Evolutionary conservation across 2,888 invertebrate species (phyloP).

Genomic region (Melieria crassipennis): DNA sequence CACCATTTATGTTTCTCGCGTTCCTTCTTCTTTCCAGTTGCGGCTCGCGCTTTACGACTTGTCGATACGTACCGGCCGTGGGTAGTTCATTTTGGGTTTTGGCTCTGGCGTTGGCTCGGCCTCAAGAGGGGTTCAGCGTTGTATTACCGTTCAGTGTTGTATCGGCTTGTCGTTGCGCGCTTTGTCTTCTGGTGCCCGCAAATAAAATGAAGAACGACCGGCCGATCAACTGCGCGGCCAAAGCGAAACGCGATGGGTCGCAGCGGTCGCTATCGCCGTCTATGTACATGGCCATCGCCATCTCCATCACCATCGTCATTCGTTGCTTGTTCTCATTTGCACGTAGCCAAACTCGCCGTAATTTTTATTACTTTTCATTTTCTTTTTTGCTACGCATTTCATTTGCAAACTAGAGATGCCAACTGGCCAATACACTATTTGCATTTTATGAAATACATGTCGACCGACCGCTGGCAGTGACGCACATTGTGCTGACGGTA

Average conservation of each 20-base stretch:
- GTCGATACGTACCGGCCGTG: too few species aligned
- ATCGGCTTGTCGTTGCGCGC: not conserved
- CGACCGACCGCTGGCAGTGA: too few species aligned
- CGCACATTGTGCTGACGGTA: too few species aligned
- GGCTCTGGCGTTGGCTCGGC: not conserved
- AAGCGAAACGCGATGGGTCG: too few species aligned
- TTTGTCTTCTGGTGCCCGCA: not conserved
- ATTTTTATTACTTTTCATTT: constrained; percentile 19
- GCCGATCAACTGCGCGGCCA: too few species aligned
- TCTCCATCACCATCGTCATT: too few species aligned
- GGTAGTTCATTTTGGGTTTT: too few species aligned
- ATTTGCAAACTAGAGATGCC: constrained; percentile 8
- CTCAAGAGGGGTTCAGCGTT: not conserved
- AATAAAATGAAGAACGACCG: too few species aligned
- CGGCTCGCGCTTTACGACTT: too few species aligned
- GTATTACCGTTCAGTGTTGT: too few species aligned
- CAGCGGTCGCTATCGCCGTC: not conserved
- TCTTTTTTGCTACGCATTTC: not conserved
- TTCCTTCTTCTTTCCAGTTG: too few species aligned
- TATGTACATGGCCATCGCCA: not conserved
- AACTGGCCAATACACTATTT: not conserved
- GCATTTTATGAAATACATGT: not conserved
- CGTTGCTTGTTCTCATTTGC: constrained; percentile 27
- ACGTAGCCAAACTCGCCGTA: constrained; percentile 20
- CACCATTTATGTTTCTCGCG: too few species aligned